Base-by-base conservation (phyloP, 2,113 vertebrate species). In the Bufo gargarizans region DNA sequence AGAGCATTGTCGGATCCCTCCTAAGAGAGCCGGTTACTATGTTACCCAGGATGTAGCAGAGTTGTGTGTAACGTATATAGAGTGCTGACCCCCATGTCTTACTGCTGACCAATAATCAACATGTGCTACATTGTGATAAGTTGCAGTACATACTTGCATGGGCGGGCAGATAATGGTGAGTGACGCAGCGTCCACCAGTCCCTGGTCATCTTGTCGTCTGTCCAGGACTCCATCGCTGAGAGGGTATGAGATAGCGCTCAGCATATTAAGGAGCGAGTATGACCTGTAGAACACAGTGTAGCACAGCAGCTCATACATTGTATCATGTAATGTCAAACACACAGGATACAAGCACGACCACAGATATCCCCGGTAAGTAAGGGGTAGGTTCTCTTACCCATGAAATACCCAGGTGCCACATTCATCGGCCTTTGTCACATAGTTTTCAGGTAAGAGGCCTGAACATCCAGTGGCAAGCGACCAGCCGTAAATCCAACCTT, bases 321-420 rank as follows among this genome's bases (percentile, higher is more conserved):
- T 0, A 33, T 69, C n/a, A 4, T 3, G 22, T n/a, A 7, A 67
- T 6, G 7, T 67, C 63, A n/a, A 1, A 33, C 3, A 20, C 19
- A 20, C 17, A 19, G 61, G 19, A 63, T 6, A 9, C 53, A 53
- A 8, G 53, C 5, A 5, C 5, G 53, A 53, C 53, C 53, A 53
- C 53, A 53, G 5, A 2, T 53, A 53, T 53, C 53, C 53, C 9
- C 2, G 53, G 53, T 33, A 33, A 33, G 33, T 13, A 14, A 14
- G 4, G 4, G 58, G 3, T 0, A 7, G 14, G 12, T 74, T n/a
- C 4, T 19, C 97, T 93, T 90, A 99, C 98, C 97, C 96, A 0
- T 99, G 98, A 82, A 97, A 97, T 43, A 99, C 96, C 98, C 98
- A 99, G 82, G 98, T 99, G 86, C 97, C 97, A 0, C 97, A 98